Conservation (phyloP, 2,888 invertebrate genomes). For the Philereme vetulata region DNA sequence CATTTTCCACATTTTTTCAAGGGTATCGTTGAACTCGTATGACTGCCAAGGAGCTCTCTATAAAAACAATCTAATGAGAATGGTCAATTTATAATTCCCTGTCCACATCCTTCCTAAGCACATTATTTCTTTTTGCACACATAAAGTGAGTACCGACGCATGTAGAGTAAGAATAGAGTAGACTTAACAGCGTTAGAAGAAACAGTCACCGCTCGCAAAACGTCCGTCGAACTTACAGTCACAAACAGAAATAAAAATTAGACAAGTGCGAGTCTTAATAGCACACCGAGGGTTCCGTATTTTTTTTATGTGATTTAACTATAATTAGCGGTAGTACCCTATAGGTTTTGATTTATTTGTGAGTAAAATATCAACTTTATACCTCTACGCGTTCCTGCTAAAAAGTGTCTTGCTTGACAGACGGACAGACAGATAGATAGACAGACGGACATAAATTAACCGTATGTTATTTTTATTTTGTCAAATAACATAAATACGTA, state of each 20-base stretch:
- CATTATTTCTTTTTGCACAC: slow-evolving; percentile 13
- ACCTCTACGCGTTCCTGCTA: too few species aligned
- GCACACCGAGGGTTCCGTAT: too few species aligned
- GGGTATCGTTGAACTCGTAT: slow-evolving; percentile 15
- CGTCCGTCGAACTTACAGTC: neutral
- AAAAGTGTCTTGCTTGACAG: too few species aligned
- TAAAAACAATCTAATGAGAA: slow-evolving; percentile 19
- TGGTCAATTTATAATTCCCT: slow-evolving; percentile 25
- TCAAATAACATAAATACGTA: too few species aligned
- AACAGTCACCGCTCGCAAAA: neutral
- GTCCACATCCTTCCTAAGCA: slow-evolving; percentile 14
- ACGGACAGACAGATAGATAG: too few species aligned
- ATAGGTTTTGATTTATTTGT: too few species aligned
- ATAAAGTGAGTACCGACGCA: neutral
- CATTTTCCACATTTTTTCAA: neutral
- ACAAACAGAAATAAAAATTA: neutral
- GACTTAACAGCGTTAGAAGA: neutral
- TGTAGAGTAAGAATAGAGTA: slow-evolving; percentile 6
- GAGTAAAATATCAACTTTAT: too few species aligned
- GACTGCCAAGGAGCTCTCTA: slow-evolving; percentile 6
- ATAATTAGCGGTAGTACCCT: too few species aligned
- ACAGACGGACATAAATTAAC: too few species aligned
- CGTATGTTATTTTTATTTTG: too few species aligned
- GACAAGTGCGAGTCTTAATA: too few species aligned
- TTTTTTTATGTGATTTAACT: too few species aligned